Conservation (phyloP, 2,888 invertebrate species). For the Pyrgus malvae region DNA sequence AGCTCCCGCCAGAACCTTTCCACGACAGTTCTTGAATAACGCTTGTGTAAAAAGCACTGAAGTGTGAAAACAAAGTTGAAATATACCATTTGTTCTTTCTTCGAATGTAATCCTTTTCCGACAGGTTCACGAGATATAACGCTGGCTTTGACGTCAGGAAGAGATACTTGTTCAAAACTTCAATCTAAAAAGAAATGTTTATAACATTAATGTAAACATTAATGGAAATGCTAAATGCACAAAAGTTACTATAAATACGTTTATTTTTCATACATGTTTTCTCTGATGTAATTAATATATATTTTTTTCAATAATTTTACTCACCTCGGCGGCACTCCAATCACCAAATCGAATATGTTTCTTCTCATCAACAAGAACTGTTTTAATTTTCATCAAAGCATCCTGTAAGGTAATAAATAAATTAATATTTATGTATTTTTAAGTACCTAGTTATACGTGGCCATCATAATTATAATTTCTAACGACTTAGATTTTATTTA, state of each 20-base stretch:
- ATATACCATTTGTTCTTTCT: conserved; percentile 97
- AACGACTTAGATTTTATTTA: too few species aligned
- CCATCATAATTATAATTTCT: too few species aligned
- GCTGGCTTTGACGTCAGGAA: conserved; percentile 99
- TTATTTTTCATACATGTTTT: too few species aligned
- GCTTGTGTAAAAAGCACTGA: too few species aligned
- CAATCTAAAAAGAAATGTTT: conserved; percentile 86
- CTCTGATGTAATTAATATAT: too few species aligned
- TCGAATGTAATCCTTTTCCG: conserved; percentile 98
- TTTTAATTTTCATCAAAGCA: conserved; percentile 91
- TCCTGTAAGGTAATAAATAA: conserved; percentile 84
- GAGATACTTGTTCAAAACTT: conserved; percentile 96
- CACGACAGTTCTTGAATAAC: too few species aligned
- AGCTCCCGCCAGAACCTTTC: too few species aligned
- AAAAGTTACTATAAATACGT: too few species aligned
- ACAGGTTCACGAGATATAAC: conserved; percentile 97
- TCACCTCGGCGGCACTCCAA: conserved; percentile 96
- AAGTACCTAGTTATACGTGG: too few species aligned
- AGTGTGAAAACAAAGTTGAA: not conserved
- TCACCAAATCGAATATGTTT: conserved; percentile 96
- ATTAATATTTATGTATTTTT: too few species aligned
- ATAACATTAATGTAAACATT: not conserved
- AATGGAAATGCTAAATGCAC: too few species aligned
- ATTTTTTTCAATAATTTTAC: too few species aligned
- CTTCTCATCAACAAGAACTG: conserved; percentile 92